Percentiles rank a stretch among this genome's conserved stretches.
phyloP scores from a whole-genome alignment of 2,113 vertebrate species.

The Psilopogon haemacephalus region DNA sequence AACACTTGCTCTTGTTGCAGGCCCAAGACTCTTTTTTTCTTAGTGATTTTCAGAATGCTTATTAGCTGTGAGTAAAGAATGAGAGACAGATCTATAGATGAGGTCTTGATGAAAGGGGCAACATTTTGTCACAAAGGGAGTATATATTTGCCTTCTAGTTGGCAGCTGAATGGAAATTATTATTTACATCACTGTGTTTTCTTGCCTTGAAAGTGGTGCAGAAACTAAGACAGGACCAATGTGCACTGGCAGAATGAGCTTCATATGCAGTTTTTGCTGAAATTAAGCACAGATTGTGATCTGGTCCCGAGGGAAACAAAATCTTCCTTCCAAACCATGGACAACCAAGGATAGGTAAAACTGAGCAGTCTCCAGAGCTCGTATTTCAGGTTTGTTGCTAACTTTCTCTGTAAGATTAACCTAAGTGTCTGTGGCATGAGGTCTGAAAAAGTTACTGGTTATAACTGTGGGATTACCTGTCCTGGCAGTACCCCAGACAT shows the following conservation, averaged over 20 bases:
- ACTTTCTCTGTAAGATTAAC: background rate
- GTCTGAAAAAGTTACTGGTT: background rate
- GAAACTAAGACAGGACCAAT: background rate
- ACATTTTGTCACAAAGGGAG: background rate
- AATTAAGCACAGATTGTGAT: fast-evolving
- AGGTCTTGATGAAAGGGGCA: background rate
- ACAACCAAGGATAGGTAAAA: background rate
- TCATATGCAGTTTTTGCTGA: background rate
- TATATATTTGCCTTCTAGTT: background rate
- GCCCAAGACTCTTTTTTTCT: background rate
- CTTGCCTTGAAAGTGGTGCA: background rate
- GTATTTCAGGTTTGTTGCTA: no score
- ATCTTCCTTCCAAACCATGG: background rate
- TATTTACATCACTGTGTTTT: background rate
- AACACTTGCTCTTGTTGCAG: background rate
- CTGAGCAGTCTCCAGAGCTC: background rate
- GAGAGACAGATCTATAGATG: background rate
- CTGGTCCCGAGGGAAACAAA: background rate
- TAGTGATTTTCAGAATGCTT: background rate
- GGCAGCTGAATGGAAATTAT: background rate
- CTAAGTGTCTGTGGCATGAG: fast-evolving
- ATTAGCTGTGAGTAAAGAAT: background rate
- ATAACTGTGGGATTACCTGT: fast-evolving
- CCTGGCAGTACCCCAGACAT: fast-evolving
- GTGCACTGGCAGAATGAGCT: fast-evolving